phyloP scores from a whole-genome alignment of 30 jellyfish, hydroid and myxozoan genomes.

The Hydractinia symbiolongicarpus region DNA sequence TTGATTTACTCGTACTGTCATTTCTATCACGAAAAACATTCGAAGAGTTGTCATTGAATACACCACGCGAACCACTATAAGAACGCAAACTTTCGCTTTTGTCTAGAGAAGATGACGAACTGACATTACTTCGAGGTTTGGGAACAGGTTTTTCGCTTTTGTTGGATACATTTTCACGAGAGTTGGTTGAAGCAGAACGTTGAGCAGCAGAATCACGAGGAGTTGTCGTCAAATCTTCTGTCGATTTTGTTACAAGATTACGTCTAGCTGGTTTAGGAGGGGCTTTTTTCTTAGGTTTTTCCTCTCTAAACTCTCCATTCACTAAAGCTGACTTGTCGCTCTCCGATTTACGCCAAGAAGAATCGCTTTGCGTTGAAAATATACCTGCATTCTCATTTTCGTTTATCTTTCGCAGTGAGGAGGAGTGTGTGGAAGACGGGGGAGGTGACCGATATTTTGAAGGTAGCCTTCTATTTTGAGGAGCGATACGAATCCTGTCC shows the following conservation, averaged over 20 bases:
- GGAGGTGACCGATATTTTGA: constrained; percentile 34
- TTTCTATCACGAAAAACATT: too few species aligned
- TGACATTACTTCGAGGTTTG: neutral
- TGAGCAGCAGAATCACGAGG: constrained; percentile 9
- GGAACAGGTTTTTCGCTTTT: neutral
- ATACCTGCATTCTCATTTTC: neutral
- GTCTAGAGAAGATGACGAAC: constrained; percentile 2
- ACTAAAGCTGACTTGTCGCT: neutral
- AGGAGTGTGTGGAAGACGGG: constrained; percentile 7
- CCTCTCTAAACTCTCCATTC: neutral
- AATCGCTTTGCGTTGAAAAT: neutral
- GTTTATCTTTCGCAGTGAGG: neutral
- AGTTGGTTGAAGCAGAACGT: constrained; percentile 23
- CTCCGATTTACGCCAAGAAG: neutral
- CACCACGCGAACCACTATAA: too few species aligned
- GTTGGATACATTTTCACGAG: constrained; percentile 8
- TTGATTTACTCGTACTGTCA: too few species aligned
- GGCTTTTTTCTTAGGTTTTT: neutral
- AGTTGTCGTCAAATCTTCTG: neutral
- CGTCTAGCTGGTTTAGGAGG: neutral
- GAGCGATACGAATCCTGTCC: constrained; percentile 80
- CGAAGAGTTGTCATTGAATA: too few species aligned
- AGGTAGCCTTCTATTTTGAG: constrained; percentile 71
- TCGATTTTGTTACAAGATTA: neutral
- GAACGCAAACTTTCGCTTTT: too few species aligned